These are phyloP conservation scores for Amphimallon solstitiale DNA, from an alignment of 2,888 invertebrate species.

Conservation along the genomic window DNA sequence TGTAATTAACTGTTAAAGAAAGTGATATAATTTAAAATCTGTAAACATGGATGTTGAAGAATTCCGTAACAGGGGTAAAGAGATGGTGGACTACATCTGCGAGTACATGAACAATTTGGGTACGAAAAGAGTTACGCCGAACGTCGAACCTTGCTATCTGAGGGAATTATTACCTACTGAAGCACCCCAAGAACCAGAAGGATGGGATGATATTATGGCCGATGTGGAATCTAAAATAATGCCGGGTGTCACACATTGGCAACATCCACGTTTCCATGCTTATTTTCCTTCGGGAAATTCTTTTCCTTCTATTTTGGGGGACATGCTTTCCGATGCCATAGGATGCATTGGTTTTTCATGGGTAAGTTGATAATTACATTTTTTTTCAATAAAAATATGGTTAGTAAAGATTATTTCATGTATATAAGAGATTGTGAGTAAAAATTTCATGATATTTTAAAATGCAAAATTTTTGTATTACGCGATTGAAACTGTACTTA, in stretches of 20 bases:
- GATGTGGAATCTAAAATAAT: constrained; percentile 93
- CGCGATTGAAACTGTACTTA: no score
- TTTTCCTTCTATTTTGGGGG: constrained; percentile 96
- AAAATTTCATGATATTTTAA: no score
- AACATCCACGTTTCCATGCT: constrained; percentile 98
- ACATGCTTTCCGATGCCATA: constrained; percentile 96
- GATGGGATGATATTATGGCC: constrained; percentile 88
- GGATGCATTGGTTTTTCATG: constrained; percentile 99
- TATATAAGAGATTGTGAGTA: no score
- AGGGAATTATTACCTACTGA: constrained; percentile 60
- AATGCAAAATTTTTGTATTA: no score
- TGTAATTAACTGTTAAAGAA: not conserved
- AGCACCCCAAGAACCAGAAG: constrained; percentile 84
- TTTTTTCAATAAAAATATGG: no score
- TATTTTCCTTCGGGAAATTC: constrained; percentile 99
- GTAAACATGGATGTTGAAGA: constrained; percentile 84
- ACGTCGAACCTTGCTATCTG: constrained; percentile 92
- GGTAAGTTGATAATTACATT: constrained; percentile 70
- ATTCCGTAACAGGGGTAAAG: constrained; percentile 86
- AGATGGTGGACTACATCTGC: constrained; percentile 97
- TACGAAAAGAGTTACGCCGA: constrained; percentile 86
- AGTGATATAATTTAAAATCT: not conserved
- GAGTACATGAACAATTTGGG: constrained; percentile 85
- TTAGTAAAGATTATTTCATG: no score
- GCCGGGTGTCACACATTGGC: constrained; percentile 98